Evolutionary conservation across 2,113 vertebrate genomes (phyloP).

Genomic region (Synchiropus splendidus): DNA sequence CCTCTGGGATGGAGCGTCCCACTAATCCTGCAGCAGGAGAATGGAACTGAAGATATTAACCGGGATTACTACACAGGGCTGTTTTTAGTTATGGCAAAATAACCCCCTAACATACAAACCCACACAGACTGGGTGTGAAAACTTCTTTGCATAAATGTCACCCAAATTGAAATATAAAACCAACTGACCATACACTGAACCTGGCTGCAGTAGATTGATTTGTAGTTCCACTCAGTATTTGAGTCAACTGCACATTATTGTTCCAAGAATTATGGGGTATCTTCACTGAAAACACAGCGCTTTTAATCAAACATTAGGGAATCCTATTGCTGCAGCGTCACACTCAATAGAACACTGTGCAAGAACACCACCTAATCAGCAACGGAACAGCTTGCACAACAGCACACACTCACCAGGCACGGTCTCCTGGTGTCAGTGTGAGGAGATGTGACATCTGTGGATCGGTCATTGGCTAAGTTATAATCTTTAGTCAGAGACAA

Average conservation of each 20-base stretch:
- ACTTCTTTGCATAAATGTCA: too few relatives aligned
- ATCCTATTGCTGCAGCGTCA: too few relatives aligned
- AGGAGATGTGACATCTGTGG: conserved; percentile 39
- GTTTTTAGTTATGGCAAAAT: conserved; percentile 46
- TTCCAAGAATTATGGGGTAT: too few relatives aligned
- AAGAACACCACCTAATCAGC: background rate
- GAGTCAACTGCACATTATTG: too few relatives aligned
- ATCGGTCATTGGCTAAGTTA: conserved; percentile 33
- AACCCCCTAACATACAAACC: conserved; percentile 34
- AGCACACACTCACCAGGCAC: conserved; percentile 3
- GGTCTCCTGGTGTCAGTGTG: conserved; percentile 3
- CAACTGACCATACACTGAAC: too few relatives aligned
- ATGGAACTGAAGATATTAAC: conserved; percentile 65
- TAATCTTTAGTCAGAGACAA: conserved; percentile 53
- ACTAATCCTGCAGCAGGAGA: conserved; percentile 59
- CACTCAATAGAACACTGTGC: background rate
- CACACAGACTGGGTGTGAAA: too few relatives aligned
- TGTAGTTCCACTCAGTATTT: too few relatives aligned
- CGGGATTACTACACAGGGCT: conserved; percentile 55
- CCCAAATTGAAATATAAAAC: too few relatives aligned
- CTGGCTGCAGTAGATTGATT: too few relatives aligned
- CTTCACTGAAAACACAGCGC: too few relatives aligned
- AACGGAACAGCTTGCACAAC: background rate
- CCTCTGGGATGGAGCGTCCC: conserved; percentile 56
- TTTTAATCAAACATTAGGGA: too few relatives aligned